Base-by-base conservation (phyloP, 2,888 invertebrate species). In the Drosophila longiperda region DNA sequence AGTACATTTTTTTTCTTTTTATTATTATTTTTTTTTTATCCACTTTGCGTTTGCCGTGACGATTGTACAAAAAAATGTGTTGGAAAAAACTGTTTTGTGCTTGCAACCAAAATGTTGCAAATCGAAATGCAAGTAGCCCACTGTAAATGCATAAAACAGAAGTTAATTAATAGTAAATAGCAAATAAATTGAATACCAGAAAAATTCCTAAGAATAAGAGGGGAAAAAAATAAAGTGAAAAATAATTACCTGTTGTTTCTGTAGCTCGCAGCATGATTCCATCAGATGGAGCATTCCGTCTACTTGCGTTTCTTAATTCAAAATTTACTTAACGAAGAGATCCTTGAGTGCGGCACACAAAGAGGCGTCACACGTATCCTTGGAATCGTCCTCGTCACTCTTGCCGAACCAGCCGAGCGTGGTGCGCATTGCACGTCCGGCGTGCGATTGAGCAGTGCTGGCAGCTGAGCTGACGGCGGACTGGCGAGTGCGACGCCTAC, bases 291-390 rank as follows among this genome's bases (percentile, higher is more conserved):
- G 29, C 29, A 29, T 29, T 15, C 50, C 34, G 65, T 33, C 60
- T 87, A 83, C 87, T 87, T 87, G 82, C 75, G 65, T 71, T 75
- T 74, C 65, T 65, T 70, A 20, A 20, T 57, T 74, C 75, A 65
- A 66, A 45, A 79, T 75, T 88, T 95, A 96, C 95, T 97, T 97
- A 91, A 97, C 97, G 92, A 97, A 97, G 60, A 97, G 95, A 93
- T 97, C 97, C 93, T 97, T 97, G 61, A 97, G 94, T 53, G 97
- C 96, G 77, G 97, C 96, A 93, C 97, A 97, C 82, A 97, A 94
- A 36, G 96, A 96, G 49, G 96, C 95, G 87, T 97, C 97, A 93
- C 97, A 97, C 33, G 96, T 94, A 83, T 96, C 96, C 66, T 94
- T 93, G 36, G 94, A 93, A 68, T 95, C 94, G 65, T 96, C 96